A percentile compares a stretch with the other conserved stretches of the same genome.
These are phyloP conservation scores for Xenops minutus DNA, from an alignment of 2,797 vertebrate species.

Conservation along the genomic window DNA sequence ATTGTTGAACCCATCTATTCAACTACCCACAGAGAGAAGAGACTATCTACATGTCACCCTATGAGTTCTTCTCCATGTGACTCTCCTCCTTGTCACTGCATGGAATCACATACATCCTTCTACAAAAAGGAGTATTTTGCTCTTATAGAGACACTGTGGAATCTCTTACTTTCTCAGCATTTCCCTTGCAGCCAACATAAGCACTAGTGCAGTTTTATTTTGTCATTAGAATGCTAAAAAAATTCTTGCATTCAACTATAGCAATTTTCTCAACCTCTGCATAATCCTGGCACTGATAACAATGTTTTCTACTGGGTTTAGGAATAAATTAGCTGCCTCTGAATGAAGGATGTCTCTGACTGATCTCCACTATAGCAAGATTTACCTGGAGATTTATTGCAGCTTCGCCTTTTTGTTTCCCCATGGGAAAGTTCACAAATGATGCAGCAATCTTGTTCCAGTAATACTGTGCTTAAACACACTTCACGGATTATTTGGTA, in stretches of 20 bases:
- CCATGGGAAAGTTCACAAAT: constrained; percentile 64
- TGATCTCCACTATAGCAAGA: constrained; percentile 50
- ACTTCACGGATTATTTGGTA: constrained; percentile 58
- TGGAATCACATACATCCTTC: neutral
- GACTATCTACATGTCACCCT: neutral
- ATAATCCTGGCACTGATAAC: constrained; percentile 2
- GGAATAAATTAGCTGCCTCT: constrained; percentile 56
- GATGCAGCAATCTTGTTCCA: constrained; percentile 65
- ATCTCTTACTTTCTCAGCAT: neutral
- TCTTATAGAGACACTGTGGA: neutral
- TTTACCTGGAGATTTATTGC: constrained; percentile 68
- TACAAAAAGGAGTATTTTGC: neutral
- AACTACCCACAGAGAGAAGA: neutral
- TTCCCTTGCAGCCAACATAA: neutral
- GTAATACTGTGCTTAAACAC: constrained; percentile 59
- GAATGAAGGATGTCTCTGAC: constrained; percentile 40
- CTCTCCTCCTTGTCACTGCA: neutral
- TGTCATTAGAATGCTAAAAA: neutral
- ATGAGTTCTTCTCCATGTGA: neutral
- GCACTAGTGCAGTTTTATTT: neutral
- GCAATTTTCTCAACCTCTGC: neutral
- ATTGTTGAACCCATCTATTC: neutral
- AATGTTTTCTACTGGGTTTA: constrained; percentile 25
- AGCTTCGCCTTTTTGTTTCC: constrained; percentile 55
- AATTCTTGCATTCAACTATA: neutral